phyloP scores from a whole-genome alignment of 2,113 vertebrate species.

The Rhipidura dahli region DNA sequence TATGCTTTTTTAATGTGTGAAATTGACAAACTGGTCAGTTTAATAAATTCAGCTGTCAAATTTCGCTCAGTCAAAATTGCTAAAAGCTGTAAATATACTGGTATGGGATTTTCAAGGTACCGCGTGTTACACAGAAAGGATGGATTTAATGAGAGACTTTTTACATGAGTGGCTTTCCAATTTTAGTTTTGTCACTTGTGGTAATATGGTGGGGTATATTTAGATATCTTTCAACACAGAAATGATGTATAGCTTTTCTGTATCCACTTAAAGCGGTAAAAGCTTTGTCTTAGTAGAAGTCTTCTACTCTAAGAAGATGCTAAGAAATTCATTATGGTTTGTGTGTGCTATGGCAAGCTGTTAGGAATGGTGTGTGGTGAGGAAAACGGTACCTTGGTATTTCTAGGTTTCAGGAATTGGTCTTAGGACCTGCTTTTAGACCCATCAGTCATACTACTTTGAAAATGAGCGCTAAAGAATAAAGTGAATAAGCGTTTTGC shows the following conservation, averaged over 20 bases:
- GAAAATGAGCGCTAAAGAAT: constrained; percentile 6
- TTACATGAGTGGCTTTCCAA: constrained; percentile 52
- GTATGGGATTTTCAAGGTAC: constrained; percentile 62
- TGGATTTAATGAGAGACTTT: constrained; percentile 64
- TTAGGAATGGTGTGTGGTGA: neutral
- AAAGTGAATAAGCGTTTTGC: constrained; percentile 19
- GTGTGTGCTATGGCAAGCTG: neutral
- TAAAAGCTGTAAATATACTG: constrained; percentile 70
- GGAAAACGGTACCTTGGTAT: neutral
- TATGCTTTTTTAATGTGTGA: constrained; percentile 61
- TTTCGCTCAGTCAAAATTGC: constrained; percentile 69
- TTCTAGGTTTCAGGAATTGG: neutral
- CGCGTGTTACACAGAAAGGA: neutral
- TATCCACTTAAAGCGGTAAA: constrained; percentile 28
- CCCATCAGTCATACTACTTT: neutral
- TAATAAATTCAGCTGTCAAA: constrained; percentile 75
- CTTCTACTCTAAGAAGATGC: neutral
- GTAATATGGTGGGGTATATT: constrained; percentile 37
- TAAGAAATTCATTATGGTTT: constrained; percentile 30
- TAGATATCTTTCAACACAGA: constrained; percentile 43
- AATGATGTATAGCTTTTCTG: constrained; percentile 44
- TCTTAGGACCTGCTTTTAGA: neutral
- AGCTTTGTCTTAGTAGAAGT: constrained; percentile 8
- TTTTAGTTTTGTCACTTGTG: constrained; percentile 59
- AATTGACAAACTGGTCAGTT: constrained; percentile 75